Base-by-base conservation (phyloP, 2,888 invertebrate species). In the Hoplodrina ambigua region DNA sequence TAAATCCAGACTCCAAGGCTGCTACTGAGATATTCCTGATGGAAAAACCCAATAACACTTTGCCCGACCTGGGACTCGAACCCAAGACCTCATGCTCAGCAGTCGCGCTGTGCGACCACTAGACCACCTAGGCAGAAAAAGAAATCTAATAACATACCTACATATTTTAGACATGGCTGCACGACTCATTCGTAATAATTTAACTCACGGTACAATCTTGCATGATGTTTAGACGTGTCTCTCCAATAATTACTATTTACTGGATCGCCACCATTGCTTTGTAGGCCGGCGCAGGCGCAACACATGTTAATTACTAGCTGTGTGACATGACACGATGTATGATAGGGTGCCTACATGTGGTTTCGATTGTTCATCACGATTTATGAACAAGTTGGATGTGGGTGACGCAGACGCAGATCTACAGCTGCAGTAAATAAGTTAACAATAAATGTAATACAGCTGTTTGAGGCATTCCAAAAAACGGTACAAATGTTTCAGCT, bases 301-400 rank as follows among this genome's bases (percentile, higher is more conserved):
- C 67, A 65, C 80, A 65, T 69, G 64, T 60, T 80, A 68, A 77
- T 80, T 66, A 50, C 46, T 46, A 41, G 49, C n/a, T 25, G 41
- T 60, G 72, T 67, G 71, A 52, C 56, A 49, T 54, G 55, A 53
- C 33, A 62, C 53, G 20, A 49, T 57, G 11, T 33, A 37, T 33
- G 25, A n/a, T 20, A 37, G 49, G 46, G 2, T 41, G 4, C 37
- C 4, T 44, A 17, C 70, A 75, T 55, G 60, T 57, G 62, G 53
- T 63, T 60, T 41, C 25, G 25, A 70, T 66, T 54, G 20, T 49
- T 30, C 58, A 25, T 53, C 25, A 49, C 54, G 10, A 25, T 30
- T 11, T 37, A 37, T 25, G 41, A 33, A 17, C 17, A 17, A 41
- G 50, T 55, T 19, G 53, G 49, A 41, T 30, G 37, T 46, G 13